Evolutionary conservation across 2,797 vertebrate species (phyloP).

Genomic region (Nannoperca obscura): DNA sequence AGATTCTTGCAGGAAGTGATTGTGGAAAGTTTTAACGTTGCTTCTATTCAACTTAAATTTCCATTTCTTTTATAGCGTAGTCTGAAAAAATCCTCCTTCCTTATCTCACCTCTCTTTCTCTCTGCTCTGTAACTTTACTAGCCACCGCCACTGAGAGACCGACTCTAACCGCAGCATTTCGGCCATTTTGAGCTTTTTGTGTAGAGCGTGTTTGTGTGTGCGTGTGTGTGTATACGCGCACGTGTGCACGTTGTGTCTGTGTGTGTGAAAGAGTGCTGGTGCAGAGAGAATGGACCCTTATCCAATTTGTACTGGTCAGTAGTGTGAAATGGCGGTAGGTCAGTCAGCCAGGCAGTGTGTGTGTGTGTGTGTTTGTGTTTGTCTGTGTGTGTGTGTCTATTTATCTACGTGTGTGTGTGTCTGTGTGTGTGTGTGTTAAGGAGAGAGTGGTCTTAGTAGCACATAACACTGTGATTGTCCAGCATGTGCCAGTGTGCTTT

Average conservation of each 20-base stretch:
- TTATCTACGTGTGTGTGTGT: conserved; percentile 39
- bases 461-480: conserved; percentile 56
- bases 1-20: not conserved
- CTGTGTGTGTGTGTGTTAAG: conserved; percentile 45
- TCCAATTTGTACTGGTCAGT: conserved; percentile 89
- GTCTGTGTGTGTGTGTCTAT: conserved; percentile 37
- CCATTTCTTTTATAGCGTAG: not conserved
- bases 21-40: not conserved
- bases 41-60: not conserved
- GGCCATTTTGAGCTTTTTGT: conserved; percentile 79
- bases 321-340: conserved; percentile 87
- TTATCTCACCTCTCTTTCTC: conserved; percentile 52
- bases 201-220: conserved; percentile 31
- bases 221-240: conserved; percentile 5
- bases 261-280: conserved; percentile 76
- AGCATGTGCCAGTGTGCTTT: conserved; percentile 53
- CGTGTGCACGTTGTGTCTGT: conserved; percentile 62
- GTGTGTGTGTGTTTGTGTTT: conserved; percentile 46
- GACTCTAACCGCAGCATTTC: conserved; percentile 63
- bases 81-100: not conserved
- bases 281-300: conserved; percentile 86
- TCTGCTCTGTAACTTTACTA: conserved; percentile 60
- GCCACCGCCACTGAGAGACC: conserved; percentile 39
- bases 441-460: conserved; percentile 50
- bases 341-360: conserved; percentile 69